These are phyloP conservation scores for Acrossocheilus wenchowensis DNA, from an alignment of 2,797 vertebrate species.

Conservation along the genomic window DNA sequence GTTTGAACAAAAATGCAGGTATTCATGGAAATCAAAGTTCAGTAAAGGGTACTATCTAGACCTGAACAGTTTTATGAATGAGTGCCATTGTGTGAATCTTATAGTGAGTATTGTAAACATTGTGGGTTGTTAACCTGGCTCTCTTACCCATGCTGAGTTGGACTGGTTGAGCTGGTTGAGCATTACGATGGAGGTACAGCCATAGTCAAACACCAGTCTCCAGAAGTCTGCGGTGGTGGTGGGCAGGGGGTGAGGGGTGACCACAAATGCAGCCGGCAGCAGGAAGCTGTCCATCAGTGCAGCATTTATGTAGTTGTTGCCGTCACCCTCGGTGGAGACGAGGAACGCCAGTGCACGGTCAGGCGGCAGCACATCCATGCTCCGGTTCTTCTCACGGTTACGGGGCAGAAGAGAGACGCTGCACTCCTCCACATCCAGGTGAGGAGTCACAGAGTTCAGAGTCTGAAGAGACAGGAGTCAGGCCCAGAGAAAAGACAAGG, in stretches of 20 bases:
- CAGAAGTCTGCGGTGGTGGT: conserved; percentile 94
- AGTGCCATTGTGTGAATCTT: not conserved
- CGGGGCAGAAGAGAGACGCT: conserved; percentile 91
- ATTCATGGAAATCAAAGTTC: too few relatives aligned
- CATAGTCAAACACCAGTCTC: conserved; percentile 93
- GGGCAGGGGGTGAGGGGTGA: conserved; percentile 92
- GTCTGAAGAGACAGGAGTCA: conserved; percentile 76
- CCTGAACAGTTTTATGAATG: too few relatives aligned
- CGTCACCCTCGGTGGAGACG: conserved; percentile 87
- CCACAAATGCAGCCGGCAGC: conserved; percentile 88
- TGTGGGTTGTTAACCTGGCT: not conserved
- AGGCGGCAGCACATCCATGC: conserved; percentile 93
- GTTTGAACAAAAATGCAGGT: too few relatives aligned
- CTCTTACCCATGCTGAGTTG: conserved; percentile 94
- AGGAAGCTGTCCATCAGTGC: conserved; percentile 94
- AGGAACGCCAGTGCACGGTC: conserved; percentile 94
- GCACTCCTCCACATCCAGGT: conserved; percentile 93
- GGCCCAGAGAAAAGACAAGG: not conserved
- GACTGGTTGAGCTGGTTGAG: conserved; percentile 97
- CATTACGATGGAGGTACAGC: conserved; percentile 97
- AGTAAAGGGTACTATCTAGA: too few relatives aligned
- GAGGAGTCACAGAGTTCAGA: conserved; percentile 92
- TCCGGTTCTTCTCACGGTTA: conserved; percentile 95
- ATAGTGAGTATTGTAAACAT: not conserved
- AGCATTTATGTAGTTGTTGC: conserved; percentile 93